Conservation (phyloP, 1,140 invertebrate genomes). For the Camponotus vicinus region DNA sequence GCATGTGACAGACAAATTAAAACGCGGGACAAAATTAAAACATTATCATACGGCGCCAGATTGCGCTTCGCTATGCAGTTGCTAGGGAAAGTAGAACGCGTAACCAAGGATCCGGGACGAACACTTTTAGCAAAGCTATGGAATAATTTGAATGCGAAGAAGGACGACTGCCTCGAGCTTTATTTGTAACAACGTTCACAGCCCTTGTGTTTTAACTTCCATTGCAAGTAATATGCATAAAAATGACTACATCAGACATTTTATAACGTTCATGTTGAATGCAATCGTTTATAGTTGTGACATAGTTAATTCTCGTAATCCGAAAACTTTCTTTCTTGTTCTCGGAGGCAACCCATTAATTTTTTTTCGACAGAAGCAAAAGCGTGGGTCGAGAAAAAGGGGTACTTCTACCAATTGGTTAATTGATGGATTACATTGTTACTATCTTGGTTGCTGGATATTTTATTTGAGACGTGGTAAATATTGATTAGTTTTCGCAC, state of each 20-base stretch:
- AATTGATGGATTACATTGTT: constrained; percentile 55
- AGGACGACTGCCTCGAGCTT: constrained; percentile 23
- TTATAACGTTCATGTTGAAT: neutral
- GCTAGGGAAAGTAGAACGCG: constrained; percentile 47
- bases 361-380: constrained; percentile 45
- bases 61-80: constrained; percentile 49
- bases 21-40: constrained; percentile 50
- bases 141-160: constrained; percentile 56
- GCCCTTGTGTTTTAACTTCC: constrained; percentile 19
- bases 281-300: neutral
- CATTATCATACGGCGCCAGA: constrained; percentile 49
- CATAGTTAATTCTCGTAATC: neutral
- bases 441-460: constrained; percentile 56
- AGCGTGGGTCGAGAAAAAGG: constrained; percentile 39
- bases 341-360: constrained; percentile 23
- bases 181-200: constrained; percentile 33
- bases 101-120: constrained; percentile 43
- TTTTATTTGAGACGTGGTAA: constrained; percentile 58
- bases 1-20: constrained; percentile 10
- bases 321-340: neutral
- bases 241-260: neutral
- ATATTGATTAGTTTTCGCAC: constrained; percentile 69
- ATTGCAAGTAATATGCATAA: neutral
- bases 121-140: constrained; percentile 41
- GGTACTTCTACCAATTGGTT: constrained; percentile 50